A percentile compares a stretch with the other conserved stretches of the same genome.
Conservation (phyloP, 2,113 vertebrate species). For the Petaurus breviceps region DNA sequence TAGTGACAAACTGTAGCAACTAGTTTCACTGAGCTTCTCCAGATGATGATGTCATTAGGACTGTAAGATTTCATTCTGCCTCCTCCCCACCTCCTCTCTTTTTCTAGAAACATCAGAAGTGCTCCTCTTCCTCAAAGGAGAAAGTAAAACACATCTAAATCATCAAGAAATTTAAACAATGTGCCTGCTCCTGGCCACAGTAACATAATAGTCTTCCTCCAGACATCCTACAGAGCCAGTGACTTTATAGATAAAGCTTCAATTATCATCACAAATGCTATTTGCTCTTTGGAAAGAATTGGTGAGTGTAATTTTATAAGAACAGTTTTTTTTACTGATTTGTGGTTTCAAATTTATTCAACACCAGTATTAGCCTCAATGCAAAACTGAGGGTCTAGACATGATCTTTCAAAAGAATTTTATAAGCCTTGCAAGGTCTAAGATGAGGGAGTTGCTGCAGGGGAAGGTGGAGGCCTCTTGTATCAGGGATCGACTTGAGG, state of each 20-base stretch:
- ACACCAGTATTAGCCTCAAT: constrained; percentile 9
- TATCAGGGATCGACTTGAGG: constrained; percentile 1
- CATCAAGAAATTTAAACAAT: background rate
- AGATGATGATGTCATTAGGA: constrained; percentile 13
- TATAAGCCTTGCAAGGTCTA: background rate
- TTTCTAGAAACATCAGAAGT: constrained; percentile 24
- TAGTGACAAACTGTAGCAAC: constrained; percentile 6
- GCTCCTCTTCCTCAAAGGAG: constrained; percentile 30
- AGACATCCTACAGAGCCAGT: background rate
- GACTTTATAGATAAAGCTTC: constrained; percentile 45
- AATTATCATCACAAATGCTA: constrained; percentile 35
- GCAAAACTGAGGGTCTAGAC: background rate
- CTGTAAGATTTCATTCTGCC: background rate
- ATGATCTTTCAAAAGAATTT: constrained; percentile 39
- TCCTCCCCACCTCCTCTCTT: background rate
- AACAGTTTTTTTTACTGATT: constrained; percentile 23
- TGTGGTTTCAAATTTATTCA: constrained; percentile 54
- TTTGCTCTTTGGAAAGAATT: constrained; percentile 16
- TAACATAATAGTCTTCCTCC: constrained; percentile 22
- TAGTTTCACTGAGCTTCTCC: constrained; percentile 2
- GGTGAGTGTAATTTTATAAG: constrained; percentile 9
- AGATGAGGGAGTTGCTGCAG: background rate
- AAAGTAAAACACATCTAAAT: constrained; percentile 2
- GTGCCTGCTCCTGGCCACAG: background rate
- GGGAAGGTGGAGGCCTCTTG: background rate